Evolutionary conservation across 2,113 vertebrate genomes (phyloP), one percentile per base, ranked within the genome.

Genomic region (Psilopsiagon aymara): DNA sequence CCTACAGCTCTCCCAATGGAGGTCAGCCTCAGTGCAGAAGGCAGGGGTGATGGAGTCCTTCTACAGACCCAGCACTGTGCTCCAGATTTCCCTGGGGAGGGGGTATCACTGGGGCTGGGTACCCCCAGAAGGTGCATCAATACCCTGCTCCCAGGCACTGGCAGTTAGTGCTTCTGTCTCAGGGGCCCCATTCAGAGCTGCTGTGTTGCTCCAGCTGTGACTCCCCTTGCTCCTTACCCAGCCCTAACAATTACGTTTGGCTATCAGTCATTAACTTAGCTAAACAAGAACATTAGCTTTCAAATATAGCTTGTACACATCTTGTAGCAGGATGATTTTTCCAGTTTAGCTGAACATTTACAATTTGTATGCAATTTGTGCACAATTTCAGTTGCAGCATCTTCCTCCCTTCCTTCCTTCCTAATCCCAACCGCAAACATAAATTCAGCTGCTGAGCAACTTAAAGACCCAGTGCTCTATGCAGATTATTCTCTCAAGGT

Each of bases 141-240:
- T 41, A 47, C 19, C 21, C 0, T 0, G 17, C 1, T 2, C 31
- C 10, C 51, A 16, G 46, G 47, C 24, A 67, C 20, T 15, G 0
- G 0, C 19, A 41, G 17, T 5, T 33, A 23, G 9, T 15, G 49
- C 24, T 46, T 3, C 6, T 2, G 31, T 55, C 43, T 33, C 1
- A 1, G 11, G 13, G n/a, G 13, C 39, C 53, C 25, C 35, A 7
- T 51, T n/a, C 69, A 17, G 51, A 84, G 35, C 49, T 59, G 57
- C 28, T 27, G 27, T 31, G 20, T 67, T 68, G 74, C 86, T 90
- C 87, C 59, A 52, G 87, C 7, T 9, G 37, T 6, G 51, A 37
- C 47, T 71, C 39, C 39, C 3, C 51, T 60, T 23, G 16, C 4
- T 71, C 55, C 46, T 67, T 24, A 51, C 4, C 2, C 47, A 68